A percentile compares a stretch with the other conserved stretches of the same genome.
phyloP scores from a whole-genome alignment of 2,797 vertebrate species.

The Syncerus caffer region DNA sequence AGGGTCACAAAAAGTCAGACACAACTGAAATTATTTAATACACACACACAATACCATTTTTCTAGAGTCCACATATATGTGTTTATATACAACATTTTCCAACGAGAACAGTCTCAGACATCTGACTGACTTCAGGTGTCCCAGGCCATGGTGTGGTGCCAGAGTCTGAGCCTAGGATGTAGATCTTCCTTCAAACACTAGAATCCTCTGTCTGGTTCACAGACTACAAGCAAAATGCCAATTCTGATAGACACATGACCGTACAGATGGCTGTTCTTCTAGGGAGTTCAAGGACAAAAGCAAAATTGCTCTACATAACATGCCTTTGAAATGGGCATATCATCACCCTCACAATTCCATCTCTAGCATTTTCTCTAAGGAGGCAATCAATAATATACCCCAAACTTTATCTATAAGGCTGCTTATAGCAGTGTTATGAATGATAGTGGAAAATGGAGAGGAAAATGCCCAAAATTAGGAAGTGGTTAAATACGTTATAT shows the following conservation, averaged over 20 bases:
- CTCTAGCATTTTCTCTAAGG: not conserved
- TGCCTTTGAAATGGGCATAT: not conserved
- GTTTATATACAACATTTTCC: not conserved
- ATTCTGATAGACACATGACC: not conserved
- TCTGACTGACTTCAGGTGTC: not conserved
- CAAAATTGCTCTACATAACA: not conserved
- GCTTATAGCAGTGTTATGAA: not conserved
- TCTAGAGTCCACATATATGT: not conserved
- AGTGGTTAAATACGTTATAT: not conserved
- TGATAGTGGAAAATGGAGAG: not conserved
- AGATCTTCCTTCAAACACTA: not conserved
- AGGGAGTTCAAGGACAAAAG: not conserved
- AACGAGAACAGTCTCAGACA: not conserved
- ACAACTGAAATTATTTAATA: not conserved
- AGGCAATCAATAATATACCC: not conserved
- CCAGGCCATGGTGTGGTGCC: not conserved
- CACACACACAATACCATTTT: not conserved
- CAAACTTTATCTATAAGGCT: not conserved
- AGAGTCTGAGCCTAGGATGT: not conserved
- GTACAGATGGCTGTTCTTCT: not conserved
- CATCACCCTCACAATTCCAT: not conserved
- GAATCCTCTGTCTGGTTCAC: not conserved
- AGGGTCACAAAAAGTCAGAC: not conserved
- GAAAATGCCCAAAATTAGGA: not conserved
- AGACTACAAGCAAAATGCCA: not conserved